Evolutionary conservation across 2,888 invertebrate genomes (phyloP).

Genomic region (Pseudanteris insignis): DNA sequence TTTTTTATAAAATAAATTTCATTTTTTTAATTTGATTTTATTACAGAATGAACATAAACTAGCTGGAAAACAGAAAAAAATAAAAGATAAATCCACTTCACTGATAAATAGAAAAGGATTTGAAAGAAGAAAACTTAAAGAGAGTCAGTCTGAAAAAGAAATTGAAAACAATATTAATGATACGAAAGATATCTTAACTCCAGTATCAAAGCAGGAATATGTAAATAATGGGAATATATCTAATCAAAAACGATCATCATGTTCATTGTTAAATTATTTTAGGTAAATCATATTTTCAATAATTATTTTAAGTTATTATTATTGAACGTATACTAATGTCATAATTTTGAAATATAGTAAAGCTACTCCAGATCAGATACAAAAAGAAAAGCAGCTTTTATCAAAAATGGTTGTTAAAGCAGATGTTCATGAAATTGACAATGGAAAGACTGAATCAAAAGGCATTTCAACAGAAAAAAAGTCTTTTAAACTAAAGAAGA

Average conservation of each 20-base stretch:
- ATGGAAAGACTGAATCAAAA: background rate
- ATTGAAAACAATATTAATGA: conserved; percentile 2
- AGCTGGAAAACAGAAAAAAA: background rate
- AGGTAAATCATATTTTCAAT: conserved; percentile 13
- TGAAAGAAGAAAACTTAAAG: conserved; percentile 6
- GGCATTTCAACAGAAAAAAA: conserved; percentile 2
- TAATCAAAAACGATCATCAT: conserved; percentile 17
- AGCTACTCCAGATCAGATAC: conserved; percentile 47
- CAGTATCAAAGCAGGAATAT: conserved; percentile 17
- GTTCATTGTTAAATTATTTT: conserved; percentile 32
- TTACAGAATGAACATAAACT: background rate
- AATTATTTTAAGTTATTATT: too few relatives aligned
- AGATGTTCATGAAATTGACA: conserved; percentile 52
- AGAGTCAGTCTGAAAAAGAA: conserved; percentile 7
- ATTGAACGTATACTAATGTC: too few relatives aligned
- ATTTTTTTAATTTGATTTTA: too few relatives aligned
- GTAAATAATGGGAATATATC: conserved; percentile 5
- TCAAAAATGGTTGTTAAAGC: conserved; percentile 54
- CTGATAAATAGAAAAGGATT: conserved; percentile 14
- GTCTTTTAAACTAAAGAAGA: conserved; percentile 8
- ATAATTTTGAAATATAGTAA: conserved; percentile 46
- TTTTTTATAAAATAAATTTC: too few relatives aligned
- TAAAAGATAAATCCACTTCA: conserved; percentile 7
- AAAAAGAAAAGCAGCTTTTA: conserved; percentile 45
- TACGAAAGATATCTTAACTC: conserved; percentile 14